Percentiles rank a stretch among this genome's conserved stretches.
phyloP scores from a whole-genome alignment of 2,113 vertebrate species.

The Sinocyclocheilus rhinocerous region DNA sequence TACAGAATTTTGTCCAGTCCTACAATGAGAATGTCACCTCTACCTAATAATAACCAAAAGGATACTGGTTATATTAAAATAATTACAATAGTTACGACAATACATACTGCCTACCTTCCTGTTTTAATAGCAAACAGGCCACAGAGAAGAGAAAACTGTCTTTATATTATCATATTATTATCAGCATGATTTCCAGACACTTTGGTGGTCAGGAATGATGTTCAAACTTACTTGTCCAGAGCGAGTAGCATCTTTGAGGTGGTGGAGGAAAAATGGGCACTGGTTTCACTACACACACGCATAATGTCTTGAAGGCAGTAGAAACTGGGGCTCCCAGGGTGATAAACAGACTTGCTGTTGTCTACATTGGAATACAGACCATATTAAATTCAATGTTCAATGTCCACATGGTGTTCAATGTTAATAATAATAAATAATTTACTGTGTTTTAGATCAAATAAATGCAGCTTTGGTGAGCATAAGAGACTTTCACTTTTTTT shows the following conservation, averaged over 20 bases:
- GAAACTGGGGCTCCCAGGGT: slow-evolving; percentile 91
- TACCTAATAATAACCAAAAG: too few species aligned
- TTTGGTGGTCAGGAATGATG: not conserved
- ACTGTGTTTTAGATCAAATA: not conserved
- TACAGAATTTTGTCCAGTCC: too few species aligned
- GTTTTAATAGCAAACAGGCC: too few species aligned
- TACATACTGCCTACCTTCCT: too few species aligned
- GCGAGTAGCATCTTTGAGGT: slow-evolving; percentile 96
- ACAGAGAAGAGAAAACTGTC: not conserved
- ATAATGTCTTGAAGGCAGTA: slow-evolving; percentile 99
- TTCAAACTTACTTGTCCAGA: slow-evolving; percentile 89
- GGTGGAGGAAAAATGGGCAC: slow-evolving; percentile 87
- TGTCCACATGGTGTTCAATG: too few species aligned
- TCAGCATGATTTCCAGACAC: not conserved
- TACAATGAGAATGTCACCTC: too few species aligned
- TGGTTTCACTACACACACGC: slow-evolving; percentile 97
- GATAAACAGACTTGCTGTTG: slow-evolving; percentile 88
- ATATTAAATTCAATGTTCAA: not conserved
- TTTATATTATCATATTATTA: not conserved
- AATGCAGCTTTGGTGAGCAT: not conserved
- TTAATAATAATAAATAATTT: not conserved
- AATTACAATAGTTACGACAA: too few species aligned
- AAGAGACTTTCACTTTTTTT: too few species aligned
- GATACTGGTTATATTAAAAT: too few species aligned
- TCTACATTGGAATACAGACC: slow-evolving; percentile 76